Evolutionary conservation across 2,113 vertebrate species (phyloP).

Genomic region (Otus sunia): DNA sequence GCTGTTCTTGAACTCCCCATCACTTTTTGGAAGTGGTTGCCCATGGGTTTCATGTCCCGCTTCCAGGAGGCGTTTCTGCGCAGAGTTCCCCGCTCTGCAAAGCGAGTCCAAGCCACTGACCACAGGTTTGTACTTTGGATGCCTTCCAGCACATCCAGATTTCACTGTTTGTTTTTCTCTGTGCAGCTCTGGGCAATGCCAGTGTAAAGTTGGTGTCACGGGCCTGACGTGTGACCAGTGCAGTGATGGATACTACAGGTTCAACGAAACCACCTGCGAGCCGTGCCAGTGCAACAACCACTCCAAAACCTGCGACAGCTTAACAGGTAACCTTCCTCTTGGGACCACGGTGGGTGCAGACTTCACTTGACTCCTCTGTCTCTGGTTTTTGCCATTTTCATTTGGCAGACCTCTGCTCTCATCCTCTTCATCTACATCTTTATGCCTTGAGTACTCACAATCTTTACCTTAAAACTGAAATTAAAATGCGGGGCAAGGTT

Average conservation of each 20-base stretch:
- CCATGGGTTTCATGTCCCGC: background rate
- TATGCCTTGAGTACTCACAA: background rate
- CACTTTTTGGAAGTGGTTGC: background rate
- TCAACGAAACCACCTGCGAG: slow-evolving; percentile 50
- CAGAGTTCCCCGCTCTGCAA: background rate
- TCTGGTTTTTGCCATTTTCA: background rate
- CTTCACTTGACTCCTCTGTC: background rate
- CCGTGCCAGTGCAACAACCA: slow-evolving; percentile 73
- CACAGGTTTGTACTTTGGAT: background rate
- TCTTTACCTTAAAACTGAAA: background rate
- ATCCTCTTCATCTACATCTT: background rate
- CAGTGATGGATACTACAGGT: slow-evolving; percentile 66
- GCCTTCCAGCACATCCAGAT: background rate
- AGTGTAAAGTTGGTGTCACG: slow-evolving; percentile 66
- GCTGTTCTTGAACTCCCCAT: background rate
- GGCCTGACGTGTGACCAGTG: slow-evolving; percentile 68
- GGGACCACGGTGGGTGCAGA: background rate
- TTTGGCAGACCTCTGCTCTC: background rate
- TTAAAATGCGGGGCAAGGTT: background rate
- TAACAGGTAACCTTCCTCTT: slow-evolving; percentile 66
- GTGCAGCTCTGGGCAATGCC: slow-evolving; percentile 74
- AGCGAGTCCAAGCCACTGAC: background rate
- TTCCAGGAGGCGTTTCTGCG: background rate
- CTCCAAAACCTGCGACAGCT: slow-evolving; percentile 63
- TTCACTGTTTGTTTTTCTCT: background rate